Evolutionary conservation across 2,888 invertebrate genomes (phyloP).

Genomic region (Torymus aiolomorphi): DNA sequence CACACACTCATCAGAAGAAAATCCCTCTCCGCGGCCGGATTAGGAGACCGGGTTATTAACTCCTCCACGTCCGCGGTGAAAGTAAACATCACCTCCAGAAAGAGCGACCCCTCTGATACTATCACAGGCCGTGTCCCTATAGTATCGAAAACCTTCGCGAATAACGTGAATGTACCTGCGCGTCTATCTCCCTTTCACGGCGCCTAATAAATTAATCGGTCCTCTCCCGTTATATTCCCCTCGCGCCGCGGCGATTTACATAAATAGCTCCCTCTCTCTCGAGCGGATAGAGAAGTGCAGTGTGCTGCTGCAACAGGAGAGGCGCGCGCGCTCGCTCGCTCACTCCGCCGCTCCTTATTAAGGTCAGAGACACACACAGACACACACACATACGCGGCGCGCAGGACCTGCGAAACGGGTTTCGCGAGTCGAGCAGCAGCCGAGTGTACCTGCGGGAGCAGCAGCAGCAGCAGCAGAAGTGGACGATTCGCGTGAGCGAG

Average conservation of each 20-base stretch:
- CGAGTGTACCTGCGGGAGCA: constrained; percentile 1
- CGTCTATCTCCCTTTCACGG: neutral
- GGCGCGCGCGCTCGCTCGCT: neutral
- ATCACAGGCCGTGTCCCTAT: too few relatives aligned
- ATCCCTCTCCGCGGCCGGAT: too few relatives aligned
- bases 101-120: too few relatives aligned
- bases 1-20: too few relatives aligned
- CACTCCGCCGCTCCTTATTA: constrained; percentile 45
- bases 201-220: constrained; percentile 38
- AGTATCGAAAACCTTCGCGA: neutral
- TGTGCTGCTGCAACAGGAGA: too few relatives aligned
- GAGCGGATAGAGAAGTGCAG: neutral
- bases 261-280: too few relatives aligned
- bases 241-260: neutral
- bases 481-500: constrained; percentile 56
- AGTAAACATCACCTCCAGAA: too few relatives aligned
- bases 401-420: constrained; percentile 31
- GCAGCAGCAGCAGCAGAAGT: constrained; percentile 50
- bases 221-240: neutral
- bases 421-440: too few relatives aligned
- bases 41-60: too few relatives aligned
- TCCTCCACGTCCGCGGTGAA: too few relatives aligned
- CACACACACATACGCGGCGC: neutral
- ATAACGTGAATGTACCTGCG: neutral
- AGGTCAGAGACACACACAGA: constrained; percentile 41